Evolutionary conservation across 1,140 invertebrate species (phyloP), one percentile per base, ranked within the genome.

Genomic region (Drosophila gunungcola): DNA sequence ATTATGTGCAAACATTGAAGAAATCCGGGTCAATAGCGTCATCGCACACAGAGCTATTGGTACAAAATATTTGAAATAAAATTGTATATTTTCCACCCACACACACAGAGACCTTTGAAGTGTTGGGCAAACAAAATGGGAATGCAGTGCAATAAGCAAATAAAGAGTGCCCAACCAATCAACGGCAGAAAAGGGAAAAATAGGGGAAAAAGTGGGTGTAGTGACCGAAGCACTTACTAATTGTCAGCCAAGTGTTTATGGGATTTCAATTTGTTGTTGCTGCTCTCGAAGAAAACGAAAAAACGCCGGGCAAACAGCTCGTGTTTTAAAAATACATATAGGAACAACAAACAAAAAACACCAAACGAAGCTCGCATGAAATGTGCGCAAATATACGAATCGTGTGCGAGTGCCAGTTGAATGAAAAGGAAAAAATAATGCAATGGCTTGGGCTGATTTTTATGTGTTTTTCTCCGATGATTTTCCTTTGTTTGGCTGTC

Each of bases 171-270:
- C 52, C 29, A 42, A 52, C 38, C 55, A 65, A 79, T 63, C 65
- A 62, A 41, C 39, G 16, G 16, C 45, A 61, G 9, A 38, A 36
- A 36, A 6, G 46, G 46, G 27, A 1, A 16, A 5, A 48, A 5
- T 29, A 3, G 4, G 53, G 29, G 63, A 45, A n/a, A 55, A 43
- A 9, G 13, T 38, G 57, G 12, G n/a, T 60, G 57, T 63, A 75
- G 54, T 67, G 62, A 54, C 65, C 76, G 55, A 57, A 84, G 67
- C 68, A 82, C 49, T 74, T 62, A 83, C 84, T 89, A 83, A 86
- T 86, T 86, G 83, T 83, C 83, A 79, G 79, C 46, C 51, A 73
- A 83, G 83, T 73, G 75, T 78, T 88, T 82, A 78, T 88, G 63
- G 62, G 61, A 58, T 78, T 88, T 78, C 69, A 72, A 78, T 78